These are phyloP conservation scores for Stenotaenia linearis DNA, from an alignment of 2,888 invertebrate species.

Conservation along the genomic window DNA sequence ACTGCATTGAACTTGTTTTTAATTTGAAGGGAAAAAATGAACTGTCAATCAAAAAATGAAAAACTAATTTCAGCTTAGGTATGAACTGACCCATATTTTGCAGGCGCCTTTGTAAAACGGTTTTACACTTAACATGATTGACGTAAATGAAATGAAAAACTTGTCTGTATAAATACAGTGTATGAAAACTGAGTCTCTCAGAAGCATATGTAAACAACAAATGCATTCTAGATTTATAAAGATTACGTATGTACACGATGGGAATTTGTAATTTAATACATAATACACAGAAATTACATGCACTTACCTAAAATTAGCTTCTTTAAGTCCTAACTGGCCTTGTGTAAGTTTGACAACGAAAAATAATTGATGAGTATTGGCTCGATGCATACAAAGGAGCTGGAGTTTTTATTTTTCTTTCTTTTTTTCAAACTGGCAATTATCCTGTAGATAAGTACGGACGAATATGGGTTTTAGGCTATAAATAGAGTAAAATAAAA, in stretches of 20 bases:
- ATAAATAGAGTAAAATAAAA: neutral
- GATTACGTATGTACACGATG: too few relatives aligned
- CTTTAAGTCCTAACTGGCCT: too few relatives aligned
- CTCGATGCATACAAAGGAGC: too few relatives aligned
- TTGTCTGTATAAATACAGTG: neutral
- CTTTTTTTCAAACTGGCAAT: too few relatives aligned
- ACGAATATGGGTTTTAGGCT: neutral
- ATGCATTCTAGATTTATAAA: neutral
- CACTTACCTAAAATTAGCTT: too few relatives aligned
- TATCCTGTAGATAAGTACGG: too few relatives aligned
- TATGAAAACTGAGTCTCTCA: neutral
- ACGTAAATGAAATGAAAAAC: neutral
- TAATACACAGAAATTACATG: too few relatives aligned
- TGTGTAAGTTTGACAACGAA: too few relatives aligned
- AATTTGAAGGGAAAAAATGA: neutral
- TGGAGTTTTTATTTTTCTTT: too few relatives aligned
- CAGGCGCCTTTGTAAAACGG: neutral
- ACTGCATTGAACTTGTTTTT: neutral
- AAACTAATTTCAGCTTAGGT: neutral
- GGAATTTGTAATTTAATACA: too few relatives aligned
- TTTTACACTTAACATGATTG: neutral
- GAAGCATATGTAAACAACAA: neutral
- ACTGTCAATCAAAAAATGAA: neutral
- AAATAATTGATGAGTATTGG: too few relatives aligned
- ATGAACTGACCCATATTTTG: neutral